A percentile compares a stretch with the other conserved stretches of the same genome.
Evolutionary conservation across 2,113 vertebrate species (phyloP).

Genomic region (Onychostoma macrolepis): DNA sequence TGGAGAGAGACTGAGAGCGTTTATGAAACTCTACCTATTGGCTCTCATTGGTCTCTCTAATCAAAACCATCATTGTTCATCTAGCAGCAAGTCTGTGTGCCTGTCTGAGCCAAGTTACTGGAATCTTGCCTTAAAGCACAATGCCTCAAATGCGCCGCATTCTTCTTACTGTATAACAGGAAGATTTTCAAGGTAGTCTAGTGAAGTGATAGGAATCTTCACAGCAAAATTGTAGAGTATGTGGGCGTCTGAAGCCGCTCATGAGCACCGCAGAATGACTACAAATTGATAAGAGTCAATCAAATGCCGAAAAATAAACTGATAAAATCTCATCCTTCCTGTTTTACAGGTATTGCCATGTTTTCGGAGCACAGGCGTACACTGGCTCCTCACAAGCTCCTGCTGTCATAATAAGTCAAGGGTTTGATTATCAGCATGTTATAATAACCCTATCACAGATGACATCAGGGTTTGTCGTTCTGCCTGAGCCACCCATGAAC

Average conservation of each 20-base stretch:
- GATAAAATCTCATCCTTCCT: constrained; percentile 61
- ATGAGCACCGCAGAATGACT: constrained; percentile 38
- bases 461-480: constrained; percentile 52
- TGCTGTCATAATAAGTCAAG: constrained; percentile 49
- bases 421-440: constrained; percentile 44
- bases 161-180: not conserved
- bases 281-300: constrained; percentile 43
- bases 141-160: constrained; percentile 40
- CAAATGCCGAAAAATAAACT: constrained; percentile 32
- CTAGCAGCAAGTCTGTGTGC: constrained; percentile 53
- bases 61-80: constrained; percentile 26
- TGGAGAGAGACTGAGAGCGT: not conserved
- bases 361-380: constrained; percentile 33
- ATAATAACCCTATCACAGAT: constrained; percentile 45
- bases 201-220: constrained; percentile 46
- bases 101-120: not conserved
- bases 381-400: not conserved
- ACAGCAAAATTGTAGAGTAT: constrained; percentile 48
- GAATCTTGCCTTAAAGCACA: constrained; percentile 57
- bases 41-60: not conserved
- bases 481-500: constrained; percentile 47
- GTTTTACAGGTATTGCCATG: not conserved
- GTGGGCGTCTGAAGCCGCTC: constrained; percentile 6
- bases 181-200: constrained; percentile 38
- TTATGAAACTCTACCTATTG: not conserved